Evolutionary conservation across 2,888 invertebrate species (phyloP).

Genomic region (Sinotaia quadrata): DNA sequence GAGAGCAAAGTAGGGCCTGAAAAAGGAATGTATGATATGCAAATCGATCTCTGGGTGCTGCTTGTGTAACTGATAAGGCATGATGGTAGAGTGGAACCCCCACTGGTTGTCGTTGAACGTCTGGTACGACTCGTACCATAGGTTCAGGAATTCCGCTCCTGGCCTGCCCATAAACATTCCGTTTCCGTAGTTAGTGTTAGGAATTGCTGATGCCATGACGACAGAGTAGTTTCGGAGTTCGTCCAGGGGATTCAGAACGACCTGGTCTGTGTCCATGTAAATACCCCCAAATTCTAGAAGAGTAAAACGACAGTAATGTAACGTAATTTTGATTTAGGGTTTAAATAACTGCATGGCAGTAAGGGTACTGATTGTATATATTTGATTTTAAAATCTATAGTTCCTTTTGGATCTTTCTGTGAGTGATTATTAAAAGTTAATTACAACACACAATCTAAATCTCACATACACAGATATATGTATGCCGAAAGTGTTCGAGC

Average conservation of each 20-base stretch:
- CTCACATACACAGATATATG: too few species aligned
- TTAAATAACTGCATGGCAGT: too few species aligned
- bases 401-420: too few species aligned
- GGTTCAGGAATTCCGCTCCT: neutral
- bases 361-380: too few species aligned
- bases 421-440: too few species aligned
- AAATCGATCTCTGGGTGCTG: neutral
- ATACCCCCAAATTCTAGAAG: too few species aligned
- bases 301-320: too few species aligned
- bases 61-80: neutral
- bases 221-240: neutral
- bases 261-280: neutral
- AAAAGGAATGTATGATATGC: neutral
- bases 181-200: neutral
- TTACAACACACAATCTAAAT: too few species aligned
- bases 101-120: neutral
- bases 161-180: neutral
- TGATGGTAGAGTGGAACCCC: slow-evolving; percentile 3
- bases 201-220: neutral
- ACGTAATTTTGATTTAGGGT: too few species aligned
- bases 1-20: neutral
- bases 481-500: too few species aligned
- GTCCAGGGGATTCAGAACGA: neutral
- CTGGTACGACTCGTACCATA: neutral
- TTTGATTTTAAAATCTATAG: too few species aligned